Evolutionary conservation across 1,140 invertebrate genomes (phyloP).

Genomic region (Stegodyphus dumicola): DNA sequence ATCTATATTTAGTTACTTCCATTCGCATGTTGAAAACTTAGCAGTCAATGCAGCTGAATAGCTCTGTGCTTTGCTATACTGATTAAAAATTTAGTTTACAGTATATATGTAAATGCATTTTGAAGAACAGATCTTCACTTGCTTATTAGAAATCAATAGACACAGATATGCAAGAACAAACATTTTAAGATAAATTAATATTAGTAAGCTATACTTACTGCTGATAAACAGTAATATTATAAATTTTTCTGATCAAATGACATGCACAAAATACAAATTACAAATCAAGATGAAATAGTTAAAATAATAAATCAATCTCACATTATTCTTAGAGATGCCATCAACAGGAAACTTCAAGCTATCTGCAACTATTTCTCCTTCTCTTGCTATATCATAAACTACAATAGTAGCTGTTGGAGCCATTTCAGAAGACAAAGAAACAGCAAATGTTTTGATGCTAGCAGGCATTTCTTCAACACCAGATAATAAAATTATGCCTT

Average conservation of each 20-base stretch:
- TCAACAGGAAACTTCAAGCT: constrained; percentile 94
- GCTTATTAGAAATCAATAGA: too few species aligned
- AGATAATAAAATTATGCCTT: constrained; percentile 74
- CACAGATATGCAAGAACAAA: too few species aligned
- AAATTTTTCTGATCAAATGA: too few species aligned
- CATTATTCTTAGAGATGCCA: constrained; percentile 91
- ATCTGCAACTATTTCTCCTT: constrained; percentile 89
- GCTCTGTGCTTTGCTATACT: too few species aligned
- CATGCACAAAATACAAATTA: neutral
- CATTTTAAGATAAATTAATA: too few species aligned
- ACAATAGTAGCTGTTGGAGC: constrained; percentile 90
- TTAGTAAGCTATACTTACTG: neutral
- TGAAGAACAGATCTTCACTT: too few species aligned
- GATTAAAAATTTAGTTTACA: too few species aligned
- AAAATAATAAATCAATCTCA: constrained; percentile 67
- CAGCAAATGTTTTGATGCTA: constrained; percentile 84
- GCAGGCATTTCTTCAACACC: constrained; percentile 67
- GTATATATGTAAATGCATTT: too few species aligned
- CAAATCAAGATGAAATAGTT: neutral
- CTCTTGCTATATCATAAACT: constrained; percentile 85
- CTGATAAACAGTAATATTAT: too few species aligned
- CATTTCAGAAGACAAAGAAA: constrained; percentile 92
- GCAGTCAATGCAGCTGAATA: too few species aligned
- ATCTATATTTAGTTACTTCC: too few species aligned
- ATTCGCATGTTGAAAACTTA: too few species aligned